These are phyloP conservation scores for Callipepla squamata DNA, from an alignment of 2,113 vertebrate species.

Conservation along the genomic window DNA sequence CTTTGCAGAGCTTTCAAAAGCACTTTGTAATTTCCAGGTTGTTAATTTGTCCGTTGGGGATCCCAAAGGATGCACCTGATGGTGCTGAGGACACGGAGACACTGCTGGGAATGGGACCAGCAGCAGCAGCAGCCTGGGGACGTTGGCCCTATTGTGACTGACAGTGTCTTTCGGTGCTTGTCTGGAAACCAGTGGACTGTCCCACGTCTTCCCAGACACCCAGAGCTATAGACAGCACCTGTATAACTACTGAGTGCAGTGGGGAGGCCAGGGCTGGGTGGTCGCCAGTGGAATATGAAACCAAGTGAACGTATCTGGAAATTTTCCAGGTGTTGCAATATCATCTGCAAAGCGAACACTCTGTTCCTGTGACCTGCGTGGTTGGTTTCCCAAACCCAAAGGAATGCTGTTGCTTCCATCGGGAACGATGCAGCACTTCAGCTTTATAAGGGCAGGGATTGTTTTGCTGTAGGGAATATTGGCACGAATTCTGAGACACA, in stretches of 20 bases:
- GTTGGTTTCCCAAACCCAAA: background rate
- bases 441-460: background rate
- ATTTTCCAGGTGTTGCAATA: background rate
- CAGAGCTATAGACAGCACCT: background rate
- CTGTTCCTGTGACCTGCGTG: background rate
- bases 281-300: background rate
- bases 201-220: background rate
- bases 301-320: background rate
- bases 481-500: background rate
- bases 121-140: background rate
- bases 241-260: background rate
- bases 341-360: background rate
- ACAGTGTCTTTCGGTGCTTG: background rate
- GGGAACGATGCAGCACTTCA: background rate
- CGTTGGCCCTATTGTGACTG: background rate
- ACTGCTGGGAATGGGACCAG: background rate
- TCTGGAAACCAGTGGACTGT: background rate
- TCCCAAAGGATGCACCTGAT: fast-evolving
- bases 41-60: background rate
- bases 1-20: background rate
- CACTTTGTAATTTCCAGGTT: background rate
- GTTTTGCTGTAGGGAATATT: background rate
- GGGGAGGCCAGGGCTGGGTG: background rate
- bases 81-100: background rate
- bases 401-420: background rate